Conservation (phyloP, 1,140 invertebrate genomes). For the Ectropis grisescens region DNA sequence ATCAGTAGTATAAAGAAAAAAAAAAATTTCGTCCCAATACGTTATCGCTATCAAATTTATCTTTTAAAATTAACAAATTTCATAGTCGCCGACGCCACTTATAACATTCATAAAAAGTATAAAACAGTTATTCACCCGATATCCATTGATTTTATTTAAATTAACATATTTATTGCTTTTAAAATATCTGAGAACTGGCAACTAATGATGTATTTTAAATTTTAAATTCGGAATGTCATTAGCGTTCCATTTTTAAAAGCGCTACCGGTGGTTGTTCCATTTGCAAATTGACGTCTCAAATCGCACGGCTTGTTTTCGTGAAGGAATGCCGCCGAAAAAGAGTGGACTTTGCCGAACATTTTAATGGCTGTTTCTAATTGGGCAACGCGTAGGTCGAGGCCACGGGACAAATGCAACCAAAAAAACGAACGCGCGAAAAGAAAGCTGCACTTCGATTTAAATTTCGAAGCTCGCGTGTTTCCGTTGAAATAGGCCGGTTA, state of each 20-base stretch:
- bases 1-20: too few relatives aligned
- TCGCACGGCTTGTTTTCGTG: slow-evolving; percentile 42
- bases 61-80: too few relatives aligned
- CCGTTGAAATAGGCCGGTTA: too few relatives aligned
- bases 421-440: slow-evolving; percentile 4
- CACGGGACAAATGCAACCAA: slow-evolving; percentile 7
- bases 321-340: slow-evolving; percentile 44
- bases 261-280: slow-evolving; percentile 32
- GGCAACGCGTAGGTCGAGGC: slow-evolving; percentile 32
- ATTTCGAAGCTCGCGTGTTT: too few relatives aligned
- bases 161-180: slow-evolving; percentile 1
- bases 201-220: too few relatives aligned
- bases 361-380: slow-evolving; percentile 57
- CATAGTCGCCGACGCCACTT: too few relatives aligned
- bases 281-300: slow-evolving; percentile 45
- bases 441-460: background rate
- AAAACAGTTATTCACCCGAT: too few relatives aligned
- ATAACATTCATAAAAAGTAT: too few relatives aligned
- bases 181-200: background rate
- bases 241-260: slow-evolving; percentile 21
- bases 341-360: slow-evolving; percentile 22
- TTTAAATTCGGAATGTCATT: too few relatives aligned
- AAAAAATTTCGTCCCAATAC: too few relatives aligned
- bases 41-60: too few relatives aligned
- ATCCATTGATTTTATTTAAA: too few relatives aligned